Conservation (phyloP, 2,797 vertebrate species). For the Neoniphon sammara region DNA sequence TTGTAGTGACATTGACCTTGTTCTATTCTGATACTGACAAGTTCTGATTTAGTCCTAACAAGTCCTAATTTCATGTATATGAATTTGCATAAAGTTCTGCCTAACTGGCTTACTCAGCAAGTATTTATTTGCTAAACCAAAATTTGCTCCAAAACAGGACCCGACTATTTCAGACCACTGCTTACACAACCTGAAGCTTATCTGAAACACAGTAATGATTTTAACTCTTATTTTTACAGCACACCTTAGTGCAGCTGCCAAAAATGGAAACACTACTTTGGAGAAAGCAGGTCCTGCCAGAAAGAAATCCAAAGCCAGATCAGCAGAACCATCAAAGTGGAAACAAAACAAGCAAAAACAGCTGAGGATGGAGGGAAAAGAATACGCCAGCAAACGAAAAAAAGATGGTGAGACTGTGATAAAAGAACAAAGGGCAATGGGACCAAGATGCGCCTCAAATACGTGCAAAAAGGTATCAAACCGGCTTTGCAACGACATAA, state of each 20-base stretch:
- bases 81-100: no score
- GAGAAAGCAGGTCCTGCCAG: slow-evolving; percentile 7
- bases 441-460: slow-evolving; percentile 29
- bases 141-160: no score
- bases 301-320: slow-evolving; percentile 37
- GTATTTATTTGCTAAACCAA: no score
- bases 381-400: slow-evolving; percentile 57
- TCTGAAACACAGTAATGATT: background rate
- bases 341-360: slow-evolving; percentile 67
- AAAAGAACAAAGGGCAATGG: slow-evolving; percentile 51
- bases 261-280: slow-evolving; percentile 33
- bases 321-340: slow-evolving; percentile 50
- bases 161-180: no score
- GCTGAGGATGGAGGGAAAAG: slow-evolving; percentile 66
- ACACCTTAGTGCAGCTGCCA: slow-evolving; percentile 10
- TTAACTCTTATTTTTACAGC: slow-evolving; percentile 16
- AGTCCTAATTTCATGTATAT: no score
- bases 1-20: no score
- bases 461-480: slow-evolving; percentile 52
- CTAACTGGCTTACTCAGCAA: no score
- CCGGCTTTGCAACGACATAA: slow-evolving; percentile 58
- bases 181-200: background rate
- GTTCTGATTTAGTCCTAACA: no score
- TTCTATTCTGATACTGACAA: no score
- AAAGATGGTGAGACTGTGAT: slow-evolving; percentile 47